Conservation (phyloP, 2,797 vertebrate species). For the Tragopan temminckii region DNA sequence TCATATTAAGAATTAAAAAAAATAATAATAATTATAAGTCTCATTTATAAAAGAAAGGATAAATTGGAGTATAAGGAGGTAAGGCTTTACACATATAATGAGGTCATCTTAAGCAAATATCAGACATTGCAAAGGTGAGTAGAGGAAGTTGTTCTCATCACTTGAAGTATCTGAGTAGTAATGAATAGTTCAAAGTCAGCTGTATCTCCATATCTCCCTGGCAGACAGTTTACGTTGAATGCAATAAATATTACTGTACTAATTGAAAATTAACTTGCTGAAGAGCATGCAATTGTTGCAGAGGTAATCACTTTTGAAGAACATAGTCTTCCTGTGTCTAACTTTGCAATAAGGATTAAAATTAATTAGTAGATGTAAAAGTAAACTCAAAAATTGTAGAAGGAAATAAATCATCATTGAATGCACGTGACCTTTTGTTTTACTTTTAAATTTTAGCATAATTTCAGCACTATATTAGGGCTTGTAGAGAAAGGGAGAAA, state of each 20-base stretch:
- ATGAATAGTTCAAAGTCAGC: not conserved
- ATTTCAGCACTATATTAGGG: not conserved
- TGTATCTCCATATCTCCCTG: not conserved
- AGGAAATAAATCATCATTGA: not conserved
- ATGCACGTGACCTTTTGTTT: not conserved
- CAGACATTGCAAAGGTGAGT: not conserved
- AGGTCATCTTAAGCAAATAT: constrained; percentile 15
- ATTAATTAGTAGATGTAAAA: not conserved
- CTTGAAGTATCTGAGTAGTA: not conserved
- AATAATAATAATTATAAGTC: not conserved
- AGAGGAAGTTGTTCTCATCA: not conserved
- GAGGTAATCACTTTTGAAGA: not conserved
- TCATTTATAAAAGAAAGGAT: constrained; percentile 4
- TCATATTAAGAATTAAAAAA: not conserved
- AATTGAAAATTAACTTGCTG: constrained; percentile 19
- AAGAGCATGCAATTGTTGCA: not conserved
- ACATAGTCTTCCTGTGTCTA: not conserved
- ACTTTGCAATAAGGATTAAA: not conserved
- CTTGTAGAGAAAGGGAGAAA: not conserved
- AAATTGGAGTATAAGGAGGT: not conserved
- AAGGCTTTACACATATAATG: not conserved
- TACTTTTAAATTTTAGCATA: not conserved
- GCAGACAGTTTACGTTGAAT: not conserved
- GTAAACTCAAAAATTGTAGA: not conserved
- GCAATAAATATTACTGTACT: not conserved